phyloP scores from a whole-genome alignment of 23 tunicate genomes.

The Aplidium turbinatum region DNA sequence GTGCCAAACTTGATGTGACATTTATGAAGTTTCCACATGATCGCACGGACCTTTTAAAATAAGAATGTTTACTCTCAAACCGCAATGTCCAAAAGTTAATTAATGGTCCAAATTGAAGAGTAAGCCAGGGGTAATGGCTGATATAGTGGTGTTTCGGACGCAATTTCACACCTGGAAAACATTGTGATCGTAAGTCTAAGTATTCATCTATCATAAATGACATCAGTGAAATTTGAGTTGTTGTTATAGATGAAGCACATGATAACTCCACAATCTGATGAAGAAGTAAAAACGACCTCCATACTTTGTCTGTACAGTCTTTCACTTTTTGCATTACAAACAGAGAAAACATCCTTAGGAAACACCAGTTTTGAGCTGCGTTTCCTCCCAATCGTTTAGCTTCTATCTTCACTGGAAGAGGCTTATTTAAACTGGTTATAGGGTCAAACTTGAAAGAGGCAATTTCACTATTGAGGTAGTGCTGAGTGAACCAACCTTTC shows the following conservation, averaged over 20 bases:
- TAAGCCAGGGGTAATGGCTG: slow-evolving; percentile 31
- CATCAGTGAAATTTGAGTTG: neutral
- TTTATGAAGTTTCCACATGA: neutral
- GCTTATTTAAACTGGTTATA: neutral
- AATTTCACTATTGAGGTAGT: neutral
- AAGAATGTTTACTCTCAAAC: slow-evolving; percentile 22
- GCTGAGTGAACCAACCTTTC: neutral
- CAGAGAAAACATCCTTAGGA: slow-evolving; percentile 6
- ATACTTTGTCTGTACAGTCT: slow-evolving; percentile 10
- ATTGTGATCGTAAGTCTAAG: neutral
- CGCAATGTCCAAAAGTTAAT: slow-evolving; percentile 26
- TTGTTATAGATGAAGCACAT: neutral
- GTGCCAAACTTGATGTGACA: neutral
- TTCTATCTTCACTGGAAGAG: neutral
- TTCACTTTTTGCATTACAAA: slow-evolving; percentile 7
- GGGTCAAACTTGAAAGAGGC: neutral
- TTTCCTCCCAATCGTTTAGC: slow-evolving; percentile 11
- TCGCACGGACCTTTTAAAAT: neutral
- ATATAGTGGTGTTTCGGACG: slow-evolving; percentile 42
- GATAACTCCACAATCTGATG: neutral
- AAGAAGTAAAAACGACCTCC: neutral
- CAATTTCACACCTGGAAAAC: slow-evolving; percentile 11
- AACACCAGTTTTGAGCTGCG: slow-evolving; percentile 26
- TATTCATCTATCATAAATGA: neutral
- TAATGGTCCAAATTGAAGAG: slow-evolving; percentile 18